These are phyloP conservation scores for Phalera bucephala DNA, from an alignment of 2,888 invertebrate species.

Conservation along the genomic window DNA sequence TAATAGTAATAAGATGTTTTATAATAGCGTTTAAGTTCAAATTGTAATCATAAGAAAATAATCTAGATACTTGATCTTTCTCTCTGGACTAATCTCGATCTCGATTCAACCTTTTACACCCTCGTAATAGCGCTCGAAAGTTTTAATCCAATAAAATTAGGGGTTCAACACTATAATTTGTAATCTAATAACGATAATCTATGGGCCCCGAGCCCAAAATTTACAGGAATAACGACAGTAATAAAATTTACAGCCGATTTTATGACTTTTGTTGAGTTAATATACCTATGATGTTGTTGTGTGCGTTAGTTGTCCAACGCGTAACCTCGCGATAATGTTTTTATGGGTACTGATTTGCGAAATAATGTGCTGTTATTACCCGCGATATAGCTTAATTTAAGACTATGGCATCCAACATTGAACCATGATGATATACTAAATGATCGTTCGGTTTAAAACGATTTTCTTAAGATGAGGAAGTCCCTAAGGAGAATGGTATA, in stretches of 20 bases:
- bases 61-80: background rate
- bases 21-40: no score
- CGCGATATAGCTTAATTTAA: slow-evolving; percentile 13
- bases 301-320: slow-evolving; percentile 29
- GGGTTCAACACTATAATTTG: slow-evolving; percentile 22
- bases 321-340: slow-evolving; percentile 30
- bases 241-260: slow-evolving; percentile 49
- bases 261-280: slow-evolving; percentile 40
- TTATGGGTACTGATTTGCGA: slow-evolving; percentile 19
- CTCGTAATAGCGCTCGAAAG: slow-evolving; percentile 5
- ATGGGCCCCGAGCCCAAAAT: slow-evolving; percentile 5
- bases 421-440: no score
- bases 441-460: no score
- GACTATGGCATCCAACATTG: no score
- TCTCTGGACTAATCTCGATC: background rate
- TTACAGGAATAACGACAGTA: slow-evolving; percentile 23
- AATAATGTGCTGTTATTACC: slow-evolving; percentile 20
- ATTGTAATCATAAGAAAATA: no score
- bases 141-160: slow-evolving; percentile 8
- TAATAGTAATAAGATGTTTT: no score
- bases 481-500: no score
- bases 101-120: background rate
- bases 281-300: slow-evolving; percentile 34
- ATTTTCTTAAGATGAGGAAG: no score
- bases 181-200: slow-evolving; percentile 29